Percentiles rank a stretch among this genome's conserved stretches.
Conservation (phyloP, 2,888 invertebrate species). For the Lacanobia wlatinum region DNA sequence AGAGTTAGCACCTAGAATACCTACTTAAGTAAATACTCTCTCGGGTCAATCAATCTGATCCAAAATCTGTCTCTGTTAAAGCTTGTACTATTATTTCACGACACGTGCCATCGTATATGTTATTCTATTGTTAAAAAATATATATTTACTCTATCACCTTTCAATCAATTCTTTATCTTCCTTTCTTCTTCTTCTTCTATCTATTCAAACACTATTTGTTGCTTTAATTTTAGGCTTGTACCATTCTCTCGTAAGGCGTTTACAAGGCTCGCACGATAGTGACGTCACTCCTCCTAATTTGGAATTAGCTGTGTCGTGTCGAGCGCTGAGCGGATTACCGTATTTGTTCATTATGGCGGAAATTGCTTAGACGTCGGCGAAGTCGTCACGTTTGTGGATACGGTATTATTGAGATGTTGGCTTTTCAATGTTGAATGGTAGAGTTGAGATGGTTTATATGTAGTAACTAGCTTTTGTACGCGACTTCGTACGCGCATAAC, state of each 20-base stretch:
- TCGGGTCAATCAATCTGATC: no score
- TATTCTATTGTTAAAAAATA: not conserved
- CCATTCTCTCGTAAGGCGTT: constrained; percentile 36
- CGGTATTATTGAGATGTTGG: constrained; percentile 30
- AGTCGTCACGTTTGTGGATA: constrained; percentile 41
- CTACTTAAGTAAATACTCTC: no score
- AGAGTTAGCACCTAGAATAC: no score
- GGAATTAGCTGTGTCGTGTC: constrained; percentile 51
- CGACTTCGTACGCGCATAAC: no score
- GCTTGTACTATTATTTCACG: no score
- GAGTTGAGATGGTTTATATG: not conserved
- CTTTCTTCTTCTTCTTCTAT: no score
- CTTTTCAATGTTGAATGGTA: constrained; percentile 3
- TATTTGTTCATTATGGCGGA: constrained; percentile 69
- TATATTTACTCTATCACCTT: not conserved
- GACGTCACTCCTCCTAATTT: constrained; percentile 68
- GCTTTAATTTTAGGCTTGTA: not conserved
- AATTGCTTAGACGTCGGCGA: constrained; percentile 38
- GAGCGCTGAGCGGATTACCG: constrained; percentile 55
- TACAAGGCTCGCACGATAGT: constrained; percentile 36
- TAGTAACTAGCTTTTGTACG: no score
- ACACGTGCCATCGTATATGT: no score
- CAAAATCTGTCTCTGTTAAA: no score
- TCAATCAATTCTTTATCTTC: constrained; percentile 4
- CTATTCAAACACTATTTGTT: constrained; percentile 17